Conservation (phyloP, 2,113 vertebrate genomes). For the Ceyx melanurus region DNA sequence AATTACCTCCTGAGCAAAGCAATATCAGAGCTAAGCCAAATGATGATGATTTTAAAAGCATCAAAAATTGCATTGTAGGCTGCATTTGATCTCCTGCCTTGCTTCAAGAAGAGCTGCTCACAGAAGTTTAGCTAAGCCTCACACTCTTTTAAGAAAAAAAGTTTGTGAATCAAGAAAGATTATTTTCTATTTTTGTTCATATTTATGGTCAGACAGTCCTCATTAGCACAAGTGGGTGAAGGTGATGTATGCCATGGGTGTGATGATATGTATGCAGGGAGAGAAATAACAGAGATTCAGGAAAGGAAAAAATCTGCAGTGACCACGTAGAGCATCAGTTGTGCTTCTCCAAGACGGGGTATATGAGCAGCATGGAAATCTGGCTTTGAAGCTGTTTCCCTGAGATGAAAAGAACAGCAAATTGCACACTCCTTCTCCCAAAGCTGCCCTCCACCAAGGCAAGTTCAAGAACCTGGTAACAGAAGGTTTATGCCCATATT, state of each 20-base stretch:
- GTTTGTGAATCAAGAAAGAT: background rate
- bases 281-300: background rate
- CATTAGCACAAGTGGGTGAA: fast-evolving
- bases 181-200: fast-evolving
- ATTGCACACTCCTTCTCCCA: background rate
- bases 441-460: background rate
- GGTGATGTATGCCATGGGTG: background rate
- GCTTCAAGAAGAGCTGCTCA: background rate
- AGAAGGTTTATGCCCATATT: background rate
- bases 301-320: background rate
- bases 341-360: fast-evolving
- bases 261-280: background rate
- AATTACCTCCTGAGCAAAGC: background rate
- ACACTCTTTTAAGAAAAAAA: background rate
- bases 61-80: background rate
- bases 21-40: slow-evolving; percentile 4
- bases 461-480: background rate
- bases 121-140: background rate
- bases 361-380: background rate
- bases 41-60: background rate
- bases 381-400: background rate
- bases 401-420: background rate
- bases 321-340: background rate
- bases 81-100: slow-evolving; percentile 16
- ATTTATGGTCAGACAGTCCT: background rate